Evolutionary conservation across 2,797 vertebrate genomes (phyloP), one percentile per base, ranked within the genome.

Genomic region (Cephalopachus bancanus): DNA sequence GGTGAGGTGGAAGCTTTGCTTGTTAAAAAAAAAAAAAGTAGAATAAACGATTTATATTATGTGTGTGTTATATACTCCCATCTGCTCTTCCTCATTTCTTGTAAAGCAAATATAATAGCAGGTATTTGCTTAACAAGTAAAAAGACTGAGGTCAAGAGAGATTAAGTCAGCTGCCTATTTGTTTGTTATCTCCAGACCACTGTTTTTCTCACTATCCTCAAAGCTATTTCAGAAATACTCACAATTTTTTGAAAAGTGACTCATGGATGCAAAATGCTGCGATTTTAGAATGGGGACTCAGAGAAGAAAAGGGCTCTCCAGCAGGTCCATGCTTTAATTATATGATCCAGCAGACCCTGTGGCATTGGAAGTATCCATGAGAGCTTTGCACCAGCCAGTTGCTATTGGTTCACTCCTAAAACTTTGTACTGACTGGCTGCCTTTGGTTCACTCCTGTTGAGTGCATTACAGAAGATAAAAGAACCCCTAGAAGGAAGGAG

Each of bases 241-340:
- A 83, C n/a, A 37, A 90, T 30, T 80, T 89, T 93, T 84, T 84
- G 59, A 74, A 95, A 96, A 94, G 65, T 83, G n/a, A 94, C 93
- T 96, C 83, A 96, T 80, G 44, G 44, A 44, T 44, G 44, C 44
- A 44, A 44, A 44, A 44, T 44, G 44, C 44, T 44, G 44, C 44
- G 44, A 44, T 44, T 44, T 44, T 44, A 44, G 44, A 44, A 44
- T 44, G 44, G 44, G 44, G 44, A 7, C 44, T 44, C 44, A 44
- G 44, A 44, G 44, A 44, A 44, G 44, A 44, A 44, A 44, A 44
- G 44, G 44, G 44, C 6, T 44, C 44, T 44, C 44, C 44, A 7
- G 44, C 44, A 44, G 44, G 44, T 44, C 44, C 44, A 44, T 44
- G 44, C 44, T 44, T 44, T 44, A 7, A 4, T 7, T 44, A 44